A percentile compares a stretch with the other conserved stretches of the same genome.
Conservation (phyloP, 1,140 invertebrate species). For the Drosophila neocordata region DNA sequence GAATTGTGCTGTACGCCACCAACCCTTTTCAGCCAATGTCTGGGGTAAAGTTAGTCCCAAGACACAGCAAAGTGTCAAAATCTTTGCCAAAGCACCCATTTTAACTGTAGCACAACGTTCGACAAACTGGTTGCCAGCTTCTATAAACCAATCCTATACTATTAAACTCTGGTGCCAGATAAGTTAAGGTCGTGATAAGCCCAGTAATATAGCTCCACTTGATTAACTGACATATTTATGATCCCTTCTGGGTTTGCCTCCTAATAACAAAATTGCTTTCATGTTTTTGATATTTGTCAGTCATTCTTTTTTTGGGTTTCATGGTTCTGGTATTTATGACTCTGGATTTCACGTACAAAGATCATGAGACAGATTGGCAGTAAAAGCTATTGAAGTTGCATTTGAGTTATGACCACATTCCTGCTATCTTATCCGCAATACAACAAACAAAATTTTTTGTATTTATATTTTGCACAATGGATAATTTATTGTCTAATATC, state of each 20-base stretch:
- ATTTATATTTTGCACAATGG: background rate
- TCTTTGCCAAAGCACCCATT: constrained; percentile 42
- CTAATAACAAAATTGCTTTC: constrained; percentile 9
- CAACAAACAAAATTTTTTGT: background rate
- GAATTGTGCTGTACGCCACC: constrained; percentile 89
- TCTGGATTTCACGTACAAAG: constrained; percentile 31
- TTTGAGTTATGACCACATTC: constrained; percentile 34
- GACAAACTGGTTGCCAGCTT: constrained; percentile 33
- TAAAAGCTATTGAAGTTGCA: constrained; percentile 34
- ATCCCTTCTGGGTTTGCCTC: background rate
- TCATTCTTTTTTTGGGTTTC: too few species aligned
- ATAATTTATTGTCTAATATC: constrained; percentile 48
- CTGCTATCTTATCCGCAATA: constrained; percentile 40
- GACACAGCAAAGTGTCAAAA: constrained; percentile 54
- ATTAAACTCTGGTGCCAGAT: background rate
- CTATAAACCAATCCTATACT: constrained; percentile 51
- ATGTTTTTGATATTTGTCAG: constrained; percentile 14
- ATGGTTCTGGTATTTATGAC: constrained; percentile 47
- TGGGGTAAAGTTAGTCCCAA: constrained; percentile 51
- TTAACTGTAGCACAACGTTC: constrained; percentile 27
- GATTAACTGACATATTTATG: constrained; percentile 45
- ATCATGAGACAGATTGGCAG: constrained; percentile 61
- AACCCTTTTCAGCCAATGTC: constrained; percentile 80
- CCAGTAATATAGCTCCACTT: constrained; percentile 10
- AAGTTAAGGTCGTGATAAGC: constrained; percentile 49